These are phyloP conservation scores for Pteronura brasiliensis DNA, from an alignment of 2,113 vertebrate genomes.

Conservation along the genomic window DNA sequence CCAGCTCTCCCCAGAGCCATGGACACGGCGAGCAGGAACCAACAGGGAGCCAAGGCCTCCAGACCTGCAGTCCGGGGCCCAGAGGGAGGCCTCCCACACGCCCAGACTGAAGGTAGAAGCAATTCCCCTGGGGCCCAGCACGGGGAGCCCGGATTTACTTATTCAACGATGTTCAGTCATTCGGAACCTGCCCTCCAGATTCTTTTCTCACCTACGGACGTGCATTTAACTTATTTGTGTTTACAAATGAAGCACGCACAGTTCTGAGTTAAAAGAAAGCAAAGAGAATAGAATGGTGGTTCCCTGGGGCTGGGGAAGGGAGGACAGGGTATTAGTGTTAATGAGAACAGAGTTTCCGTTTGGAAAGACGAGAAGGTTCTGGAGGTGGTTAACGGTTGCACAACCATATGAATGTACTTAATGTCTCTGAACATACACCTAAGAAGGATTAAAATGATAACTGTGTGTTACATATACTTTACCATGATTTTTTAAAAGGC, in stretches of 20 bases:
- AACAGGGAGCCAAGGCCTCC: background rate
- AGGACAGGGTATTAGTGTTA: background rate
- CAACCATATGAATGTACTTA: rapidly evolving
- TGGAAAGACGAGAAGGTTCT: background rate
- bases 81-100: background rate
- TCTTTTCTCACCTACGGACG: background rate
- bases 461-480: rapidly evolving
- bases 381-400: rapidly evolving
- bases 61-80: background rate
- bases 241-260: background rate
- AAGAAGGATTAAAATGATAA: too few species aligned
- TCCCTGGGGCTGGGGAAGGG: too few species aligned
- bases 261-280: background rate
- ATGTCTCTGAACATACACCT: background rate
- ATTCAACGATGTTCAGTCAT: rapidly evolving
- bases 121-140: background rate
- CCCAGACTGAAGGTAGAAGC: rapidly evolving
- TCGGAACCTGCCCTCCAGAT: rapidly evolving
- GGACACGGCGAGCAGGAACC: background rate
- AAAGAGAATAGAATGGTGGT: background rate
- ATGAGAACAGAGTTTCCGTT: background rate
- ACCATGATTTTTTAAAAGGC: background rate
- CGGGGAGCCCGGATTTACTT: rapidly evolving
- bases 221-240: too few species aligned
- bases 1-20: background rate